These are phyloP conservation scores for Lordiphosa fenestrarum DNA, from an alignment of 2,888 invertebrate species.

Conservation along the genomic window DNA sequence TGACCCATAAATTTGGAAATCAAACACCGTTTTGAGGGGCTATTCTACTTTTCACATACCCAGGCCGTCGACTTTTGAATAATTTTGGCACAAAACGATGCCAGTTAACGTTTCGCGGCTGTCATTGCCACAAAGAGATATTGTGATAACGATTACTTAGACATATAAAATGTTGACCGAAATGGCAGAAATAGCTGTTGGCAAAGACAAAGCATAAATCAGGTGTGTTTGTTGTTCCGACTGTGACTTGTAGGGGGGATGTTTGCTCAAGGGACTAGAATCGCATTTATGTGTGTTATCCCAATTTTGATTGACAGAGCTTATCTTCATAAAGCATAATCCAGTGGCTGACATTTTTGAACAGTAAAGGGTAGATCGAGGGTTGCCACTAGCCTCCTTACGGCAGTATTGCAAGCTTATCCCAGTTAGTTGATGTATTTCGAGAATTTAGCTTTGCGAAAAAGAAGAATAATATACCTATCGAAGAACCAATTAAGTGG, in stretches of 20 bases:
- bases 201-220: conserved; percentile 7
- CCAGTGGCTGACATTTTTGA: too few relatives aligned
- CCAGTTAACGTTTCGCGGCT: conserved; percentile 28
- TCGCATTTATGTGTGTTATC: too few relatives aligned
- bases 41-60: conserved; percentile 40
- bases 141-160: conserved; percentile 3
- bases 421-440: too few relatives aligned
- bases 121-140: conserved; percentile 8
- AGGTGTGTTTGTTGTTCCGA: neutral
- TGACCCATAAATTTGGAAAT: conserved; percentile 60
- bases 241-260: neutral
- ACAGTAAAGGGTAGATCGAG: too few relatives aligned
- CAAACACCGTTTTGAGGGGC: conserved; percentile 47
- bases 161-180: neutral
- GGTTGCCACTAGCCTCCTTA: too few relatives aligned
- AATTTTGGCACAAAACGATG: conserved; percentile 36
- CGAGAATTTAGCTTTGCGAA: too few relatives aligned
- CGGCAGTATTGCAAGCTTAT: too few relatives aligned
- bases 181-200: conserved; percentile 2
- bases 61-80: conserved; percentile 15
- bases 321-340: too few relatives aligned
- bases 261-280: too few relatives aligned
- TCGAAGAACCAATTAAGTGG: too few relatives aligned
- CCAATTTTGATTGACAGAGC: too few relatives aligned
- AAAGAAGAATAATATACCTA: too few relatives aligned